A percentile compares a stretch with the other conserved stretches of the same genome.
Conservation (phyloP, 2,113 vertebrate species). For the Malurus elegans region DNA sequence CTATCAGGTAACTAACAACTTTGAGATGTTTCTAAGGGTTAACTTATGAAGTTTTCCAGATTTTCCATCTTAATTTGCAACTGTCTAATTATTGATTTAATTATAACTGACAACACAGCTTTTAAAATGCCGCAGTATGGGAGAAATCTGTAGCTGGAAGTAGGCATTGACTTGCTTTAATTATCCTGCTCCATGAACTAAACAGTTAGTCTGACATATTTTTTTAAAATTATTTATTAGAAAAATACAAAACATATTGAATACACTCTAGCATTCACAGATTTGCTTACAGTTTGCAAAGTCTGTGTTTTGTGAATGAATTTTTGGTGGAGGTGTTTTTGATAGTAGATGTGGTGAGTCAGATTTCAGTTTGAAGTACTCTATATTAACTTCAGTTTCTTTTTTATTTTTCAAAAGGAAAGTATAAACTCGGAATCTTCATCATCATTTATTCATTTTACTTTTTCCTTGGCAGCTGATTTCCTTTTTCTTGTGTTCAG, state of each 20-base stretch:
- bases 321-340: fast-evolving
- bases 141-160: not conserved
- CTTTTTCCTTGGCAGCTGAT: not conserved
- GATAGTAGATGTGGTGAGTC: fast-evolving
- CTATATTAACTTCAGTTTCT: not conserved
- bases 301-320: not conserved
- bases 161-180: not conserved
- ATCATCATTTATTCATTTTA: not conserved
- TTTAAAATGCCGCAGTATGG: not conserved
- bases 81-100: not conserved
- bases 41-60: not conserved
- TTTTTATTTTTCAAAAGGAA: not conserved
- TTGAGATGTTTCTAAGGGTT: not conserved
- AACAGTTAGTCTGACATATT: not conserved
- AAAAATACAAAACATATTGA: not conserved
- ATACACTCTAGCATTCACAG: not conserved
- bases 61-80: not conserved
- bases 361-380: not conserved
- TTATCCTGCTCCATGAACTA: not conserved
- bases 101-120: not conserved
- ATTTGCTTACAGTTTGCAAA: not conserved
- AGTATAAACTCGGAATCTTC: not conserved
- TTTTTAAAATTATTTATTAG: not conserved
- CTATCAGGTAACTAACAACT: not conserved
- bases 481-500: not conserved